Percentiles rank a stretch among this genome's conserved stretches.
Evolutionary conservation across 2,797 vertebrate species (phyloP).

Genomic region (Amniataba percoides): DNA sequence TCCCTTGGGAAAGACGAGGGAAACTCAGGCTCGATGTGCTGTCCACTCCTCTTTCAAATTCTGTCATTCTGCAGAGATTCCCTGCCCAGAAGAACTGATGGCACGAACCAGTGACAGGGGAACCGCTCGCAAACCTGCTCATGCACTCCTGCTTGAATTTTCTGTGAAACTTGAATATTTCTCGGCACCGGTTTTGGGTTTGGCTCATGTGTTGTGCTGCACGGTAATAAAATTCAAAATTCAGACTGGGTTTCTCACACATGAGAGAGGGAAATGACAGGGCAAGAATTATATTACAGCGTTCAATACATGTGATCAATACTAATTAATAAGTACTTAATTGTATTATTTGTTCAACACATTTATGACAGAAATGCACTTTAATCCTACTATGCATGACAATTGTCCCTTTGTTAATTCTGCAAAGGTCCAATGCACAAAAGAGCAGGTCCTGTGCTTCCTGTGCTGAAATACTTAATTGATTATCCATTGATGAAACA

Average conservation of each 20-base stretch:
- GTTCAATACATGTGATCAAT: neutral
- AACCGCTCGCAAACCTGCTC: neutral
- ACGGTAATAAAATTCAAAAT: neutral
- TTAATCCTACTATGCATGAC: neutral
- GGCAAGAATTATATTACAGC: no score
- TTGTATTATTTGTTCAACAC: neutral
- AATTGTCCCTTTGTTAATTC: neutral
- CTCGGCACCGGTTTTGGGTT: neutral
- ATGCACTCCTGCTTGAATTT: slow-evolving; percentile 8
- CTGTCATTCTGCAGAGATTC: slow-evolving; percentile 46
- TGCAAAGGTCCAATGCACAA: neutral
- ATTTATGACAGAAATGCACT: neutral
- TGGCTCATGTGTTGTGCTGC: neutral
- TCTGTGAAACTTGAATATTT: neutral
- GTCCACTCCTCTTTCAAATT: slow-evolving; percentile 42
- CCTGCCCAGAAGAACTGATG: slow-evolving; percentile 34
- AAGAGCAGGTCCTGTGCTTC: neutral
- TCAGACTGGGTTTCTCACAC: neutral
- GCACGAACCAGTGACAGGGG: slow-evolving; percentile 17
- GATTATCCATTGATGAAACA: neutral
- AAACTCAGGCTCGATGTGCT: slow-evolving; percentile 41
- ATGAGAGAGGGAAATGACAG: neutral
- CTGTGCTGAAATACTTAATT: neutral
- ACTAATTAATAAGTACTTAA: neutral
- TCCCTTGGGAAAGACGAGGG: slow-evolving; percentile 55